Evolutionary conservation across 2,888 invertebrate genomes (phyloP).

Genomic region (Nesidiocoris tenuis): DNA sequence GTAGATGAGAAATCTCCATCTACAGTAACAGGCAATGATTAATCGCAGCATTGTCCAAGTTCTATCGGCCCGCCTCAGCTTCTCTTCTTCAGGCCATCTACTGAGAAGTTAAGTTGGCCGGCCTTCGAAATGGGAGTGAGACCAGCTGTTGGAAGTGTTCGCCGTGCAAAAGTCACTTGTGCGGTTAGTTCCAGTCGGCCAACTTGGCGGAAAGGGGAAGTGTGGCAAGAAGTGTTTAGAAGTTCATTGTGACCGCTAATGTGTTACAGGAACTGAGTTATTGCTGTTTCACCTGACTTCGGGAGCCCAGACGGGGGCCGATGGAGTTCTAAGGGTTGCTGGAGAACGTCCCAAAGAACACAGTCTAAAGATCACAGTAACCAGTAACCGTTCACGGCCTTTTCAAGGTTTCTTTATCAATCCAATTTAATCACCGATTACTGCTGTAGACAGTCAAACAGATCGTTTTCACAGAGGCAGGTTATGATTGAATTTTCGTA

Average conservation of each 20-base stretch:
- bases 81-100: neutral
- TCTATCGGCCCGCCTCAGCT: neutral
- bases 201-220: conserved; percentile 3
- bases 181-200: neutral
- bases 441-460: too few species aligned
- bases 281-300: neutral
- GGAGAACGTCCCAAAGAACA: neutral
- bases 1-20: neutral
- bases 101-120: neutral
- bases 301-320: neutral
- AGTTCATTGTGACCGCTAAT: conserved; percentile 22
- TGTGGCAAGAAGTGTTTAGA: conserved; percentile 5
- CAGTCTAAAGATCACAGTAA: too few species aligned
- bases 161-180: neutral
- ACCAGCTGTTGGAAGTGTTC: neutral
- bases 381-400: too few species aligned
- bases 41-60: neutral
- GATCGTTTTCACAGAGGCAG: too few species aligned
- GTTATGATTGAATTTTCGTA: too few species aligned
- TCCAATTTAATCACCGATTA: too few species aligned
- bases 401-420: too few species aligned
- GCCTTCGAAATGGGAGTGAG: neutral
- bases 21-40: neutral
- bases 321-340: neutral
- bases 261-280: conserved; percentile 19